Base-by-base conservation (phyloP, 2,113 vertebrate genomes). In the Misgurnus anguillicaudatus region DNA sequence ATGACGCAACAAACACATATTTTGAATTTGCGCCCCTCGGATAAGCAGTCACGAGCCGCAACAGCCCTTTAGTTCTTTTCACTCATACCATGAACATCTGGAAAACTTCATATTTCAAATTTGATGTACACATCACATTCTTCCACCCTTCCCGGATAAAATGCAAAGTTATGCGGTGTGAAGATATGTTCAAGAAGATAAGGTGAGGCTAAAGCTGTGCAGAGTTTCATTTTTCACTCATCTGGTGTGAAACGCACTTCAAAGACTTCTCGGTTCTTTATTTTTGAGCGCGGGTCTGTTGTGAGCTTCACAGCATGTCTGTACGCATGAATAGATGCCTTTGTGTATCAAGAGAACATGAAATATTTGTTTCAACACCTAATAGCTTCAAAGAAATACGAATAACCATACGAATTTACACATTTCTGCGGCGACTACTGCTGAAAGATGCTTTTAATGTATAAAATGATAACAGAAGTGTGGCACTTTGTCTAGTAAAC, bases 401-500 rank as follows among this genome's bases (percentile, higher is more conserved):
- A n/a, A 47, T 19, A 31, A 65, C 24, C 9, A 9, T 36, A 53
- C 14, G 31, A 57, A 72, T 14, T 17, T 38, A 36, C 13, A 21
- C 63, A 64, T 80, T 13, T 41, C 13, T 47, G 6, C 5, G 11
- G 9, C 3, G 19, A 45, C 3, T 42, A 61, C 39, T 55, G 53
- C 6, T 42, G 19, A 62, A 48, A 19, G 5, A 19, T 16, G 16
- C 39, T 21, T 16, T 60, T 7, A n/a, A 19, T 5, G 16, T 36
- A 60, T 38, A 10, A 63, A 31, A 64, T 51, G 5, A 64, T 64
- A 45, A 62, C 14, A 48, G 62, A 74, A 73, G 70, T 65, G 45
- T n/a, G 62, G 62, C 51, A 45, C n/a, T 19, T 42, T 57, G 63
- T 68, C 58, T 66, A n/a, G 75, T 58, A 21, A 78, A 21, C 64